Conservation (phyloP, 2,888 invertebrate genomes). For the Lasioglossum pauxillum region DNA sequence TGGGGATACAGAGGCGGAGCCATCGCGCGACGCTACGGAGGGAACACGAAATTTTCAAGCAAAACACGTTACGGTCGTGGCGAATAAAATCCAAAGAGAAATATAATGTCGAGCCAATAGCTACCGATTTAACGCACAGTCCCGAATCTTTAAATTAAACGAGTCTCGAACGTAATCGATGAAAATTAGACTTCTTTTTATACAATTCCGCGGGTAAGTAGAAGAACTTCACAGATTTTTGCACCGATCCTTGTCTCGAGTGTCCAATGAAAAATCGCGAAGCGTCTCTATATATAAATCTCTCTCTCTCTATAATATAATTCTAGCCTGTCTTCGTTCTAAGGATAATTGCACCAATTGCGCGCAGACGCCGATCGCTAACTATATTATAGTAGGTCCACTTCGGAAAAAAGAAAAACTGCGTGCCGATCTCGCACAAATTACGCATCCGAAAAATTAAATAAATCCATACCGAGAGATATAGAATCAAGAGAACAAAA, state of each 20-base stretch:
- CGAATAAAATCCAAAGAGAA: neutral
- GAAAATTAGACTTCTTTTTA: neutral
- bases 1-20: neutral
- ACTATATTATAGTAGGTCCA: neutral
- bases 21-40: neutral
- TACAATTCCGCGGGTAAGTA: constrained; percentile 24
- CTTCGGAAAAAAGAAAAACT: neutral
- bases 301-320: neutral
- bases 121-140: neutral
- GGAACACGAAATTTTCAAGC: neutral
- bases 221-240: neutral
- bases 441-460: neutral
- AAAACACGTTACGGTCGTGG: neutral
- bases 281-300: constrained; percentile 5
- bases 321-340: constrained; percentile 17
- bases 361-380: constrained; percentile 30
- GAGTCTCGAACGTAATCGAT: neutral
- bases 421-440: neutral
- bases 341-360: constrained; percentile 54
- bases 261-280: constrained; percentile 5
- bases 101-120: neutral
- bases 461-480: neutral
- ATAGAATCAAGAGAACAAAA: neutral
- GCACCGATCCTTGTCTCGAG: neutral
- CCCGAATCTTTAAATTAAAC: neutral